A percentile compares a stretch with the other conserved stretches of the same genome.
Evolutionary conservation across 2,888 invertebrate species (phyloP).

Genomic region (Leptopilina myrica): DNA sequence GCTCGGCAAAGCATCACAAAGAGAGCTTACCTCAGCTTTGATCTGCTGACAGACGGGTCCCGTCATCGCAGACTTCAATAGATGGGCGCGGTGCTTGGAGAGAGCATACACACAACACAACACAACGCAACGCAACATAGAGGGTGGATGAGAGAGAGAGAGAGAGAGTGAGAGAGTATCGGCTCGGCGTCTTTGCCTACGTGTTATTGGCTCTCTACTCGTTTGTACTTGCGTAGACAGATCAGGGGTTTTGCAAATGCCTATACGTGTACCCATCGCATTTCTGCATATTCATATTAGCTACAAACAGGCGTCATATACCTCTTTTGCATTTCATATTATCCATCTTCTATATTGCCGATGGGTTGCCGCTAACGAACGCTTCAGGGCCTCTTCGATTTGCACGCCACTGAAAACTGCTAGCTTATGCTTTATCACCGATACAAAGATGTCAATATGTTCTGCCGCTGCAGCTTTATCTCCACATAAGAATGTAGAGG

Average conservation of each 20-base stretch:
- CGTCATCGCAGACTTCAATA: conserved; percentile 76
- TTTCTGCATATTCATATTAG: conserved; percentile 29
- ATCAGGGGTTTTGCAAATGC: conserved; percentile 21
- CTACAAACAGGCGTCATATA: conserved; percentile 44
- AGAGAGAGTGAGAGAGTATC: conserved; percentile 1
- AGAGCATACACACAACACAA: conserved; percentile 42
- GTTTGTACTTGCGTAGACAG: conserved; percentile 44
- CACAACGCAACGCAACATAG: no score
- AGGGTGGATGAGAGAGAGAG: not conserved
- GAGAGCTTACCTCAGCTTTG: conserved; percentile 76
- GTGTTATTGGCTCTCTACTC: conserved; percentile 64
- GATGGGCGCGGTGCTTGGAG: conserved; percentile 59
- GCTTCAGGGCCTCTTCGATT: conserved; percentile 56
- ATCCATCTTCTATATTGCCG: conserved; percentile 55
- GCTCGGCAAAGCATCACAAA: conserved; percentile 74
- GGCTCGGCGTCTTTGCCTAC: conserved; percentile 27
- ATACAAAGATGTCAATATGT: conserved; percentile 33
- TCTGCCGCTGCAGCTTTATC: not conserved
- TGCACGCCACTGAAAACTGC: conserved; percentile 23
- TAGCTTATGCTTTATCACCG: conserved; percentile 24
- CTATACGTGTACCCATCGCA: conserved; percentile 28
- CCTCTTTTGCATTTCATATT: conserved; percentile 62
- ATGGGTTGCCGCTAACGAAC: conserved; percentile 60
- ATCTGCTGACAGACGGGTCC: conserved; percentile 76
- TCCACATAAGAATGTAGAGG: conserved; percentile 7